phyloP scores from a whole-genome alignment of 2,888 invertebrate genomes.

The Gastracanthus pulcherrimus region DNA sequence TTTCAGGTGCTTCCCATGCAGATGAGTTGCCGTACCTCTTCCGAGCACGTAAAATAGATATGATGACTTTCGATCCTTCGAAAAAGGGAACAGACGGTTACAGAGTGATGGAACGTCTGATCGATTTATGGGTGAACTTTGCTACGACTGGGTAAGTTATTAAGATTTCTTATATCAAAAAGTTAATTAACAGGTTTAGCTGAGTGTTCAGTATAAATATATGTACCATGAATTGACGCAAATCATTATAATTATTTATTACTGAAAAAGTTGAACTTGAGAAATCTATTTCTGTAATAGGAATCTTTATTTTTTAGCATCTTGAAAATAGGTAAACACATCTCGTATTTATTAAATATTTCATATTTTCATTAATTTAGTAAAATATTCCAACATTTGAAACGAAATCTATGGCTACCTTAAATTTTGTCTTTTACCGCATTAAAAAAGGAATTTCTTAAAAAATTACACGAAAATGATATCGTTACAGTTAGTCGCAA shows the following conservation, averaged over 20 bases:
- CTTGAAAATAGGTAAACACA: too few species aligned
- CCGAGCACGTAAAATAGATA: slow-evolving; percentile 53
- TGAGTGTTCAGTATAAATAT: too few species aligned
- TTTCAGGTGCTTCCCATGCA: slow-evolving; percentile 59
- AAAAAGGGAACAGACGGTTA: slow-evolving; percentile 61
- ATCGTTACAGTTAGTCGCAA: neutral
- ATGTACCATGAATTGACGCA: too few species aligned
- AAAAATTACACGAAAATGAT: neutral
- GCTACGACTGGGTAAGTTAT: slow-evolving; percentile 66
- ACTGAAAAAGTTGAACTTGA: neutral
- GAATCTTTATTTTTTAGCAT: too few species aligned
- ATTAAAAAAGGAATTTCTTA: too few species aligned
- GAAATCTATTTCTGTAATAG: too few species aligned
- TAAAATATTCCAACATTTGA: too few species aligned
- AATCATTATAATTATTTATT: neutral
- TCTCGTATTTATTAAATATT: too few species aligned
- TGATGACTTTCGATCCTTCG: slow-evolving; percentile 3
- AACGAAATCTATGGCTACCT: too few species aligned
- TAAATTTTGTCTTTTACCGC: too few species aligned
- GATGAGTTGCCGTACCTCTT: slow-evolving; percentile 70
- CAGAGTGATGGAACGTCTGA: slow-evolving; percentile 62
- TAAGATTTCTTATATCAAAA: too few species aligned
- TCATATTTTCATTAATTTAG: too few species aligned
- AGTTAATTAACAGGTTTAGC: neutral
- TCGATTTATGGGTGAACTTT: slow-evolving; percentile 68